These are phyloP conservation scores for Sicus ferrugineus DNA, from an alignment of 2,888 invertebrate species.

Conservation along the genomic window DNA sequence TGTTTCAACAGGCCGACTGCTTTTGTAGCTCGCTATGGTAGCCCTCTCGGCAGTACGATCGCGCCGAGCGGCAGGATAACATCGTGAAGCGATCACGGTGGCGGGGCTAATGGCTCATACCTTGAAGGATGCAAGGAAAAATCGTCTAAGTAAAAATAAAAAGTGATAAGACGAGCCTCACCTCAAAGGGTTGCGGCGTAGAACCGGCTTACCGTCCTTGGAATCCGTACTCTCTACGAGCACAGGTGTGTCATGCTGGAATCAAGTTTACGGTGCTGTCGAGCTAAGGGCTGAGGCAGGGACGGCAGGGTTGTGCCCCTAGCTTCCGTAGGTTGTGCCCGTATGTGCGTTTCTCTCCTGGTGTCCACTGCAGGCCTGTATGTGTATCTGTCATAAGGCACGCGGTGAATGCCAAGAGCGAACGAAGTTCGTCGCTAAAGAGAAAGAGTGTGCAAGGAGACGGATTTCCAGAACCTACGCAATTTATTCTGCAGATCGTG, in stretches of 20 bases:
- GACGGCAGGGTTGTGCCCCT: background rate
- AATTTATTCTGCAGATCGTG: background rate
- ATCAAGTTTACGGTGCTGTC: too few relatives aligned
- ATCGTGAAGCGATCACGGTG: constrained; percentile 37
- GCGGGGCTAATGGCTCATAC: background rate
- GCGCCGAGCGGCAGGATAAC: constrained; percentile 48
- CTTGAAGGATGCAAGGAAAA: background rate
- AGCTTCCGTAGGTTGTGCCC: constrained; percentile 41
- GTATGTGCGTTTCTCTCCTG: constrained; percentile 75
- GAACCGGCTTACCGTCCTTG: background rate
- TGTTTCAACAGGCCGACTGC: constrained; percentile 21
- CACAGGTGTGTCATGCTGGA: background rate
- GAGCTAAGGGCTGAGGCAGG: too few relatives aligned
- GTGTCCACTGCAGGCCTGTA: constrained; percentile 97
- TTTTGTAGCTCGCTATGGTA: constrained; percentile 49
- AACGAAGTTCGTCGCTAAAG: constrained; percentile 68
- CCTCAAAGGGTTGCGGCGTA: too few relatives aligned
- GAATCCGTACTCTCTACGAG: background rate
- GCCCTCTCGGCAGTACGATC: constrained; percentile 53
- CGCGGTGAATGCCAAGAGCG: constrained; percentile 99
- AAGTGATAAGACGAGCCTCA: too few relatives aligned
- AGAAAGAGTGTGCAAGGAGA: background rate
- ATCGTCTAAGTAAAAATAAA: too few relatives aligned
- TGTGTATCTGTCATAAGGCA: constrained; percentile 93
- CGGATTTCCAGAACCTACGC: background rate